phyloP scores from a whole-genome alignment of 2,888 invertebrate genomes.

The Andrena haemorrhoa region DNA sequence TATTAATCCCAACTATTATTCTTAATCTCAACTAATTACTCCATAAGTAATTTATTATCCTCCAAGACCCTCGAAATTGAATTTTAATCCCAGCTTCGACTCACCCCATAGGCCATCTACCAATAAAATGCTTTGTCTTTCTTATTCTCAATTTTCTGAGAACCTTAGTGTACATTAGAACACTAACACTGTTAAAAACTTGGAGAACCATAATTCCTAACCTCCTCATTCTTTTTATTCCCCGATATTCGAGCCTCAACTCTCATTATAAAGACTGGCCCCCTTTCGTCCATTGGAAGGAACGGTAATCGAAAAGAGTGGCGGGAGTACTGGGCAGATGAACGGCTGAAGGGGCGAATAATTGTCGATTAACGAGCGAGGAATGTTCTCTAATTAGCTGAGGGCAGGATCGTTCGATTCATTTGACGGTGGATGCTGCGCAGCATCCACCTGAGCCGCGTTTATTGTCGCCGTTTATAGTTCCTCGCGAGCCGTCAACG shows the following conservation, averaged over 20 bases:
- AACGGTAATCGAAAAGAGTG: slow-evolving; percentile 1
- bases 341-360: slow-evolving; percentile 12
- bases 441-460: slow-evolving; percentile 6
- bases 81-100: too few relatives aligned
- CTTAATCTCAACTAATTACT: too few relatives aligned
- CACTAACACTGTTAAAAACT: background rate
- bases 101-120: too few relatives aligned
- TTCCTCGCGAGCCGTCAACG: slow-evolving; percentile 1
- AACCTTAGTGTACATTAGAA: too few relatives aligned
- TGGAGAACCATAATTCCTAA: background rate
- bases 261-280: background rate
- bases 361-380: slow-evolving; percentile 13
- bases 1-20: too few relatives aligned
- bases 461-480: slow-evolving; percentile 9
- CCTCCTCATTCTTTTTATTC: background rate
- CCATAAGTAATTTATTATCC: too few relatives aligned
- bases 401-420: slow-evolving; percentile 11
- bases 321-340: background rate
- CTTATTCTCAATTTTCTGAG: too few relatives aligned
- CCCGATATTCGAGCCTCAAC: background rate
- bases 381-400: slow-evolving; percentile 12
- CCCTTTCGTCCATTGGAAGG: background rate
- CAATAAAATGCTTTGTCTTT: too few relatives aligned
- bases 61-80: too few relatives aligned
- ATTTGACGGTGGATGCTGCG: slow-evolving; percentile 1